Percentiles rank a stretch among this genome's conserved stretches.
Conservation (phyloP, 1,140 invertebrate genomes). For the Pseudomyrmex sp. region DNA sequence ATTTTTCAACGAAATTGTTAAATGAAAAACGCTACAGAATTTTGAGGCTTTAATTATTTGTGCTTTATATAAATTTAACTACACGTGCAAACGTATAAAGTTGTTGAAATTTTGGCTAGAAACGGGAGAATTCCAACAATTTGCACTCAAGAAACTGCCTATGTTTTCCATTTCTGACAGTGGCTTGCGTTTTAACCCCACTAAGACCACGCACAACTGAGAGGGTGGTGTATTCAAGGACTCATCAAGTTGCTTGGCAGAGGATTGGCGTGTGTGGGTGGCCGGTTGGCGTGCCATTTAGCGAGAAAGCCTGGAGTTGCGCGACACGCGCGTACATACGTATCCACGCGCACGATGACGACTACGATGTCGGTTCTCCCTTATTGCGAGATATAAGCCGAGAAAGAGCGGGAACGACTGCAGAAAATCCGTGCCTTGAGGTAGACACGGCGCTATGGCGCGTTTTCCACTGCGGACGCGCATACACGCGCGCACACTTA, state of each 20-base stretch:
- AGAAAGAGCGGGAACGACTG: slow-evolving; percentile 46
- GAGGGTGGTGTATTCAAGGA: slow-evolving; percentile 36
- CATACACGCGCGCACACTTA: slow-evolving; percentile 39
- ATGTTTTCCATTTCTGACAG: slow-evolving; percentile 50
- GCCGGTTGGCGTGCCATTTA: slow-evolving; percentile 79
- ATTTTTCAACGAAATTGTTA: not conserved
- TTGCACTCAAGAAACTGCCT: slow-evolving; percentile 74
- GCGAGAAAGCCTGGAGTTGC: slow-evolving; percentile 69
- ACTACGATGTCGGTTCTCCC: slow-evolving; percentile 69
- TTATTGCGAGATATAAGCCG: slow-evolving; percentile 76
- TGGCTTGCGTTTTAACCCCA: slow-evolving; percentile 81
- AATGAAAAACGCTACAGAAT: not conserved
- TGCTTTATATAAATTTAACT: not conserved
- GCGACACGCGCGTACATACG: slow-evolving; percentile 35
- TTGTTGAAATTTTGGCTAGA: not conserved
- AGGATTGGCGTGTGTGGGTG: slow-evolving; percentile 59
- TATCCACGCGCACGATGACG: slow-evolving; percentile 55
- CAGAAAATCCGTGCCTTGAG: slow-evolving; percentile 77
- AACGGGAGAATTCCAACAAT: slow-evolving; percentile 66
- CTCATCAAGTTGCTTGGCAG: slow-evolving; percentile 37
- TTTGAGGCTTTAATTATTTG: slow-evolving; percentile 2
- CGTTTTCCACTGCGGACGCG: not conserved
- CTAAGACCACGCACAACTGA: slow-evolving; percentile 77
- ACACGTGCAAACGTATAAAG: not conserved
- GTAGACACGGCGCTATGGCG: slow-evolving; percentile 51